These are phyloP conservation scores for Chromoteleia sp. DNA, from an alignment of 2,888 invertebrate genomes.

Conservation along the genomic window DNA sequence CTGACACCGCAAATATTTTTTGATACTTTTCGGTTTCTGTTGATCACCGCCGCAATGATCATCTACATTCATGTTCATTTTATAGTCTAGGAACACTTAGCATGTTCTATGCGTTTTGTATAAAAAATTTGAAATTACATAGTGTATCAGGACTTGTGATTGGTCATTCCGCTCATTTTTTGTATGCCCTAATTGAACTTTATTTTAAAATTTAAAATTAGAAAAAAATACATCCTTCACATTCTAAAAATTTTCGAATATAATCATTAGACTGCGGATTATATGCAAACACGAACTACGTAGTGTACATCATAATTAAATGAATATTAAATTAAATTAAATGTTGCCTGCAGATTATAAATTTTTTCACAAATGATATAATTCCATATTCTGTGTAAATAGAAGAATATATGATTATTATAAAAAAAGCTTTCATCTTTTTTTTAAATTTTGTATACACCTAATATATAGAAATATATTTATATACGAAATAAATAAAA, in stretches of 20 bases:
- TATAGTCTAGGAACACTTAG: constrained; percentile 41
- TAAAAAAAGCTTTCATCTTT: no score
- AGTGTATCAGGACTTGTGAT: constrained; percentile 55
- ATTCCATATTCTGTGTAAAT: no score
- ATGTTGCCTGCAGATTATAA: no score
- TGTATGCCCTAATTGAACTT: constrained; percentile 1
- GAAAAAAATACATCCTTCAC: background rate
- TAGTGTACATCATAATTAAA: no score
- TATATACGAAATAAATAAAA: no score
- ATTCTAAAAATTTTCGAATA: constrained; percentile 2
- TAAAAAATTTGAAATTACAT: constrained; percentile 50
- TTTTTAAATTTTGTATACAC: no score
- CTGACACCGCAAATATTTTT: constrained; percentile 29
- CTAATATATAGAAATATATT: no score
- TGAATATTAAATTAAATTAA: no score
- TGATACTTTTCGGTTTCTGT: constrained; percentile 21
- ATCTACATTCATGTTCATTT: constrained; percentile 44
- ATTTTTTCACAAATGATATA: no score
- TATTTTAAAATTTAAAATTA: background rate
- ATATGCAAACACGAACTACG: no score
- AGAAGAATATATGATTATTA: no score
- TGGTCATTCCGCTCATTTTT: constrained; percentile 45
- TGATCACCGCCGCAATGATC: constrained; percentile 9
- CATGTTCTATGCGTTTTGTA: constrained; percentile 33
- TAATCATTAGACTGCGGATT: no score